Evolutionary conservation across 2,797 vertebrate genomes (phyloP).

Genomic region (Lagocephalus sceleratus): DNA sequence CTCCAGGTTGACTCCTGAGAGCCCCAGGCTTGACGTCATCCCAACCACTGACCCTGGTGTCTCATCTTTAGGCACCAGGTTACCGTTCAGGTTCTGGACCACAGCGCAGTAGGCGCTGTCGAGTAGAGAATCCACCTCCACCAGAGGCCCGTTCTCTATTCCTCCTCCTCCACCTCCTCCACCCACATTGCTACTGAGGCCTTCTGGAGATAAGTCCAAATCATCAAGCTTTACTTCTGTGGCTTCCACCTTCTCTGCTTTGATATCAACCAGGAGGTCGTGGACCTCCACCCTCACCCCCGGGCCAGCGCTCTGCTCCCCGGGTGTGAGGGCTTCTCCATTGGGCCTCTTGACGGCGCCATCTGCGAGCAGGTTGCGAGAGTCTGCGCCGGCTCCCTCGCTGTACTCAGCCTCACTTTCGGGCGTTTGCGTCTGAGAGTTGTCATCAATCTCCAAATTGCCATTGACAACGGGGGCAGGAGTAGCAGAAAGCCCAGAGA

Average conservation of each 20-base stretch:
- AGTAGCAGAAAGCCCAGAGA: constrained; percentile 93
- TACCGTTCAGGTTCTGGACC: constrained; percentile 92
- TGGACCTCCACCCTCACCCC: constrained; percentile 96
- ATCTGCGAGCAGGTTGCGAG: constrained; percentile 88
- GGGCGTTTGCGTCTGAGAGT: constrained; percentile 94
- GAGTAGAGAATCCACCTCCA: constrained; percentile 93
- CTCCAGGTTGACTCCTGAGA: constrained; percentile 69
- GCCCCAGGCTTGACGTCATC: constrained; percentile 60
- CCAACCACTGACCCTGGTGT: constrained; percentile 71
- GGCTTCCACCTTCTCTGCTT: constrained; percentile 98
- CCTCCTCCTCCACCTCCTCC: constrained; percentile 60
- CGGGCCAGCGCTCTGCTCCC: constrained; percentile 73
- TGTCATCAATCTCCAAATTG: constrained; percentile 94
- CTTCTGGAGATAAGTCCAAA: constrained; percentile 95
- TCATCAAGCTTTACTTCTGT: constrained; percentile 98
- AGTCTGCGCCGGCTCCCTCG: constrained; percentile 82
- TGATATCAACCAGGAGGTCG: constrained; percentile 96
- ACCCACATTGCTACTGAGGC: constrained; percentile 70
- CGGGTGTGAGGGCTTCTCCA: constrained; percentile 76
- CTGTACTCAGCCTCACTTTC: constrained; percentile 96
- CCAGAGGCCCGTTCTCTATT: constrained; percentile 89
- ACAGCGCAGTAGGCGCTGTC: constrained; percentile 94
- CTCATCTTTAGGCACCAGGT: constrained; percentile 83
- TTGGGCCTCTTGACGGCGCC: constrained; percentile 81
- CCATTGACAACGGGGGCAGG: constrained; percentile 88